Base-by-base conservation (phyloP, 1,140 invertebrate genomes). In the Chironomus tepperi region DNA sequence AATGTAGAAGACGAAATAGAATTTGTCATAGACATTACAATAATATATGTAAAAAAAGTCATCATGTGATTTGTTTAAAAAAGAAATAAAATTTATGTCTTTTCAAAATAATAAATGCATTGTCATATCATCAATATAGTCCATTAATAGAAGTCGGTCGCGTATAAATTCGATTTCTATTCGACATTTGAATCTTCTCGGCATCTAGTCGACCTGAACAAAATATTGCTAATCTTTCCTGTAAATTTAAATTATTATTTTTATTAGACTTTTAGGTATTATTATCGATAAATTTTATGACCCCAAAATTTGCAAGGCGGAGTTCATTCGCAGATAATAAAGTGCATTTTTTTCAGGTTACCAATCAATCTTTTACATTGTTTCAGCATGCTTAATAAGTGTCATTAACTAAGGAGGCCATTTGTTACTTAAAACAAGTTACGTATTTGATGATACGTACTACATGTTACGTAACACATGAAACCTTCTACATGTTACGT, bases 171-270 rank as follows among this genome's bases (percentile, higher is more conserved):
- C 65, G n/a, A 19, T 70, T 70, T 6, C 65, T 6, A 12, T 70
- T 70, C 10, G 65, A 57, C 47, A 57, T 70, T 70, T 70, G 65
- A 64, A 81, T 79, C 75, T 82, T 82, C 74, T 82, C 81, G 9
- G 81, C 81, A 73, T 82, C 81, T 64, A 82, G 81, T 18, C 80
- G 81, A 34, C 81, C 81, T 0, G 80, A 81, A 5, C 81, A 74
- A 73, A 82, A 82, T 70, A 77, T 78, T 0, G 80, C 81, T 16
- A 82, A 76, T 8, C 80, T 80, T 76, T 82, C 81, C 80, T 81
- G 43, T 0, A 75, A 64, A 42, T 72, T n/a, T 74, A 7, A 57
- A 21, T 74, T 21, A 42, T 34, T 2, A 42, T 73, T n/a, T 34
- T 34, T 34, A 34, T 34, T 34, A n/a, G n/a, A 34, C 24, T 34